phyloP scores from a whole-genome alignment of 2,797 vertebrate genomes.

The Enteromius radiatus region DNA sequence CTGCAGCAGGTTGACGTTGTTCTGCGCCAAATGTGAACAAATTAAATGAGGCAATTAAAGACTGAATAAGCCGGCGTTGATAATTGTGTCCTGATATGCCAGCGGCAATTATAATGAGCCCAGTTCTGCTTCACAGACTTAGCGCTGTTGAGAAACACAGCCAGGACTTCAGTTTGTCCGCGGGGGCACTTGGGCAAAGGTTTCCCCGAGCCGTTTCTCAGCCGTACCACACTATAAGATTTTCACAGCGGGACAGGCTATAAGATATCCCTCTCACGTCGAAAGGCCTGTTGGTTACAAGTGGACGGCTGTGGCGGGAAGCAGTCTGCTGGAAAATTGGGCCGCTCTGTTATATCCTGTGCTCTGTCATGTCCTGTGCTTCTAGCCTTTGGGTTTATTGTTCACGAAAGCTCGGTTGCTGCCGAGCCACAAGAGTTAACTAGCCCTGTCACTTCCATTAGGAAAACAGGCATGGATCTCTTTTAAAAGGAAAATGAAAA shows the following conservation, averaged over 20 bases:
- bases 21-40: constrained; percentile 81
- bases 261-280: constrained; percentile 18
- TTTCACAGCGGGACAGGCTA: neutral
- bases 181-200: constrained; percentile 15
- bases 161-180: constrained; percentile 36
- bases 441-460: constrained; percentile 68
- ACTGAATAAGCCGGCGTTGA: constrained; percentile 80
- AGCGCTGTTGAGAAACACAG: constrained; percentile 65
- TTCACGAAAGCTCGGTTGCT: constrained; percentile 79
- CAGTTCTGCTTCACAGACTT: constrained; percentile 71
- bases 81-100: constrained; percentile 80
- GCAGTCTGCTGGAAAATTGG: constrained; percentile 81
- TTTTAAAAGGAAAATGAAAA: constrained; percentile 23
- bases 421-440: constrained; percentile 76
- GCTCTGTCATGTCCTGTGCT: constrained; percentile 61
- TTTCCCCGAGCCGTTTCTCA: neutral
- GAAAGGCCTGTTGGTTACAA: constrained; percentile 27
- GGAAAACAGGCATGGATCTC: constrained; percentile 27
- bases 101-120: constrained; percentile 79
- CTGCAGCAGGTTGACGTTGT: constrained; percentile 80
- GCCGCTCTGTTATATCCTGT: constrained; percentile 72
- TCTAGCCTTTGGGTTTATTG: constrained; percentile 79
- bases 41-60: constrained; percentile 87
- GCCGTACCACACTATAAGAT: neutral
- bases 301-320: constrained; percentile 57